Evolutionary conservation across 2,888 invertebrate genomes (phyloP).

Genomic region (Drosophila meridiana): DNA sequence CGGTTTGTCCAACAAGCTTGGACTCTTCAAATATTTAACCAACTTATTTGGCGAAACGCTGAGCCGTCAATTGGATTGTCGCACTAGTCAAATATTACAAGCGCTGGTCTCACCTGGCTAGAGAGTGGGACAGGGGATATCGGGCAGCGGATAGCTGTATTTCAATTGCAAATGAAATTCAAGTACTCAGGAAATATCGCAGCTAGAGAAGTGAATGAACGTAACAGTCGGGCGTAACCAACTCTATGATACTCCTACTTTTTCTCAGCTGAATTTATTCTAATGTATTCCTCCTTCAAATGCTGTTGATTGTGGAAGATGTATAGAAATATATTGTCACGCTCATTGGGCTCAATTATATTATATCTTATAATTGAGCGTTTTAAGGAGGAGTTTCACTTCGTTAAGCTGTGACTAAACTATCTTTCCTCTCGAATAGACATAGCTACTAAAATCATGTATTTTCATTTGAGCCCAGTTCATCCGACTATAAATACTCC

Average conservation of each 20-base stretch:
- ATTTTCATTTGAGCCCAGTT: too few species aligned
- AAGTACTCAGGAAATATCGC: constrained; percentile 4
- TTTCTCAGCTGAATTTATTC: background rate
- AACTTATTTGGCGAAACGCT: constrained; percentile 36
- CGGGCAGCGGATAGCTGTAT: background rate
- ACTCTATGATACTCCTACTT: background rate
- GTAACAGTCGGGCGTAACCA: background rate
- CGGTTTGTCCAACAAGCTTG: constrained; percentile 39
- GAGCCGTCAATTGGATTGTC: constrained; percentile 38
- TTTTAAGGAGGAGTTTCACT: too few species aligned
- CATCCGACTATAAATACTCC: too few species aligned
- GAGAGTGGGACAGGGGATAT: background rate
- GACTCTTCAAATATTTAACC: constrained; percentile 34
- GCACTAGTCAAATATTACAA: constrained; percentile 22
- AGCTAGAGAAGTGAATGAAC: background rate
- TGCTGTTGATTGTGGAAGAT: background rate
- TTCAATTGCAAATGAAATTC: constrained; percentile 16
- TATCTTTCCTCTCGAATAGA: too few species aligned
- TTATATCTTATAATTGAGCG: too few species aligned
- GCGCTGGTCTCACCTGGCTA: background rate
- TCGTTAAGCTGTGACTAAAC: too few species aligned
- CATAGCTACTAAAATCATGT: too few species aligned
- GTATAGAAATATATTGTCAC: too few species aligned
- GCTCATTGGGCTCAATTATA: too few species aligned
- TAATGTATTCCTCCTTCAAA: background rate